These are phyloP conservation scores for Cistogaster globosa DNA, from an alignment of 2,888 invertebrate species.

Conservation along the genomic window DNA sequence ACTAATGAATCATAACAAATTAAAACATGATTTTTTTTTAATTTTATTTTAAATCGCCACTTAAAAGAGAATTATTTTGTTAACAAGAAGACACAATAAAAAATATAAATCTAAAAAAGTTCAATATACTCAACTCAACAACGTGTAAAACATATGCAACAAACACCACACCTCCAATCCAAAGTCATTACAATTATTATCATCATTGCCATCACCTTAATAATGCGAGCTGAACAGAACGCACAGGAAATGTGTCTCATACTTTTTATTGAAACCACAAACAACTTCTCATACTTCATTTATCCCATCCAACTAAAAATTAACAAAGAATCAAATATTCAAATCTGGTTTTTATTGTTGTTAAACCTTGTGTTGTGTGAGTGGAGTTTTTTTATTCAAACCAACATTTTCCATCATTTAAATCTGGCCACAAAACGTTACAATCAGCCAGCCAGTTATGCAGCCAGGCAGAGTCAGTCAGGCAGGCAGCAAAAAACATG, in stretches of 20 bases:
- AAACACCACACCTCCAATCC: slow-evolving; percentile 54
- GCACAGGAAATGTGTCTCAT: slow-evolving; percentile 62
- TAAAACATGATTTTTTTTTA: slow-evolving; percentile 17
- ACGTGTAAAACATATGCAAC: slow-evolving; percentile 43
- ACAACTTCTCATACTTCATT: slow-evolving; percentile 34
- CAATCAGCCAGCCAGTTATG: slow-evolving; percentile 16
- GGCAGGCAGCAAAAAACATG: not conserved
- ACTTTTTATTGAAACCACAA: slow-evolving; percentile 49
- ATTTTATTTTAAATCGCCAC: slow-evolving; percentile 19
- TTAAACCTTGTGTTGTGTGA: slow-evolving; percentile 34
- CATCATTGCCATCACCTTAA: slow-evolving; percentile 45
- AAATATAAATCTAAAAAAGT: slow-evolving; percentile 43
- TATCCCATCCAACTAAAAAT: slow-evolving; percentile 48
- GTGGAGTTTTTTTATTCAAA: slow-evolving; percentile 24
- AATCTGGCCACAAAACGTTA: slow-evolving; percentile 57
- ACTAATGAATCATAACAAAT: slow-evolving; percentile 44
- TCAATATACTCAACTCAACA: slow-evolving; percentile 56
- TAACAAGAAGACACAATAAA: slow-evolving; percentile 5
- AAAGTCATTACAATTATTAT: slow-evolving; percentile 54
- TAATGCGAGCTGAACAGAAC: slow-evolving; percentile 11
- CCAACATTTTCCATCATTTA: slow-evolving; percentile 60
- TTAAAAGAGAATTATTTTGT: slow-evolving; percentile 11
- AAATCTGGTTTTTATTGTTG: slow-evolving; percentile 49
- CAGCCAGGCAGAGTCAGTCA: slow-evolving; percentile 20
- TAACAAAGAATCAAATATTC: slow-evolving; percentile 62